These are phyloP conservation scores for Pterois miles DNA, from an alignment of 2,797 vertebrate species.

Conservation along the genomic window DNA sequence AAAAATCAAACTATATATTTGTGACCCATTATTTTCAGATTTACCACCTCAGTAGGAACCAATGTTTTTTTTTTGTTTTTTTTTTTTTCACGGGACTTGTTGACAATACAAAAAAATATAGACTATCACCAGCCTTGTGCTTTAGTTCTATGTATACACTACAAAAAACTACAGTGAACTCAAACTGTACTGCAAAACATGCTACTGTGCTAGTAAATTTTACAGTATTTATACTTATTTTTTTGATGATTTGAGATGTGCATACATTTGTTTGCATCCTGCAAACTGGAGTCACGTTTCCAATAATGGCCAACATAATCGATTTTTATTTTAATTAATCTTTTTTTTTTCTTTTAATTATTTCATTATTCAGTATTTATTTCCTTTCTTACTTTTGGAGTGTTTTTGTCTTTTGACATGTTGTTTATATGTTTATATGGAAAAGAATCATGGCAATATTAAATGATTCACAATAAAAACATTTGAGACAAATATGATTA, in stretches of 20 bases:
- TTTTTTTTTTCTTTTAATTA: not conserved
- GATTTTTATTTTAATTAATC: not conserved
- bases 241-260: not conserved
- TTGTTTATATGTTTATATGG: too few species aligned
- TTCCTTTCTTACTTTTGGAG: too few species aligned
- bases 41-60: not conserved
- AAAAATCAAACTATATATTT: not conserved
- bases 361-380: too few species aligned
- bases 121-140: too few species aligned
- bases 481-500: not conserved
- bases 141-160: not conserved
- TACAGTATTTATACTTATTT: not conserved
- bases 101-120: too few species aligned
- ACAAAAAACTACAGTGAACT: too few species aligned
- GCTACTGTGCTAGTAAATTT: not conserved
- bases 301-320: not conserved
- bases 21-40: not conserved
- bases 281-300: not conserved
- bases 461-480: too few species aligned
- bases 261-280: not conserved
- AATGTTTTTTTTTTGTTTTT: not conserved
- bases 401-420: too few species aligned
- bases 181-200: not conserved
- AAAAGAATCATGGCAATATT: too few species aligned
- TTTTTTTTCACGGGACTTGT: not conserved